Base-by-base conservation (phyloP, 2,888 invertebrate genomes). In the Xanthia togata region DNA sequence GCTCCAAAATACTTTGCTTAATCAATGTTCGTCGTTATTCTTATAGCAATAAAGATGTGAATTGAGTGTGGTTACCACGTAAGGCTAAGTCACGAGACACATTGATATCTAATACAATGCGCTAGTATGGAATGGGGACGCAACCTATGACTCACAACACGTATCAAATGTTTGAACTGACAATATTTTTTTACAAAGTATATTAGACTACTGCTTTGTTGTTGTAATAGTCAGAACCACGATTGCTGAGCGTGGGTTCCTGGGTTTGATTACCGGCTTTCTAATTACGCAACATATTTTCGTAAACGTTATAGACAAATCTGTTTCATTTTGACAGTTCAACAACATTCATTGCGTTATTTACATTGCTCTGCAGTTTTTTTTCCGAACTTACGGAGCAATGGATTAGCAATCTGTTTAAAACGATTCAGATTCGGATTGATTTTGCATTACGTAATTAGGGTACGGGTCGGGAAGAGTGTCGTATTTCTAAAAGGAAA, bases 91-190 rank as follows among this genome's bases (percentile, higher is more conserved):
- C 59, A 72, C 70, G 60, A 67, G 63, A 67, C 55, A 67, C 47
- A 60, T 59, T 83, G 78, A 26, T 78, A 83, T 80, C 69, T 62
- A 73, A 50, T 41, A 65, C 63, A 50, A 35, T 68, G 73, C 59
- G 26, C 78, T 69, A 53, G 65, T 71, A 47, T 47, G 67, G 76
- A 87, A 88, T 78, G 83, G 72, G 87, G 70, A 75, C 87, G n/a
- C 71, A 79, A 88, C 75, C 85, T 83, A 64, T 87, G 87, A 87
- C 78, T 86, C 88, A 87, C 20, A 17, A 63, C 31, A 31, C 31
- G 35, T 68, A 47, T 50, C 50, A 73, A 26, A 38, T 74, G 78
- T 72, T 70, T 71, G 23, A 72, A 9, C 11, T 41, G 11, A 41
- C 9, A 41, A 41, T 41, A 41, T 76, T 55, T 76, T 55, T 2